Evolutionary conservation across 1,140 invertebrate species (phyloP), one percentile per base, ranked within the genome.

Genomic region (Aphidius gifuensis): DNA sequence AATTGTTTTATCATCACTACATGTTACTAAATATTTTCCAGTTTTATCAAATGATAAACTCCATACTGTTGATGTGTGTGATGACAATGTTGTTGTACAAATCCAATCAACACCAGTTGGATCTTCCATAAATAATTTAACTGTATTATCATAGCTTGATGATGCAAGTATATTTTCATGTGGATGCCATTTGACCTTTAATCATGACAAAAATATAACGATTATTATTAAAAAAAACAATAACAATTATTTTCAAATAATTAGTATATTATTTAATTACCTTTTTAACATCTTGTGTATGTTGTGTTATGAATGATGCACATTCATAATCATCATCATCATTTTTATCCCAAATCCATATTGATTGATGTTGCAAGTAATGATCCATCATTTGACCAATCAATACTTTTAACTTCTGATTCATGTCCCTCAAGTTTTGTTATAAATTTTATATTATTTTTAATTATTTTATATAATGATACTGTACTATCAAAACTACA

Each of bases 401-500:
- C 83, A 4, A 94, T 92, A 83, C 92, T 91, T 83, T 99, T 99
- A 0, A 99, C 95, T 86, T 99, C 98, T 83, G 97, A 98, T 78
- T 99, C 97, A 81, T 99, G 98, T 1, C 97, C 98, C 83, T 99
- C 98, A 42, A 99, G 79, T 5, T 94, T 97, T 1, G 94, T 90
- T 74, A 92, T 90, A 76, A 94, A 97, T 78, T 98, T 94, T 85
- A 97, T 98, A 67, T 95, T 87, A 51, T 91, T 91, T 58, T 85
- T 85, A 69, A 89, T 90, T 72, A 90, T 91, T 60, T 94, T 92
- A 94, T 94, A 97, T 66, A 97, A 90, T 47, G 92, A 91, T 8
- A 90, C 92, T 4, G 96, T 98, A 0, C 90, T 93, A 86, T 99
- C 98, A 80, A 99, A 99, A 83, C 96, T 97, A 9, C 92, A 93